These are phyloP conservation scores for Sturnira hondurensis DNA, from an alignment of 2,113 vertebrate genomes.

Conservation along the genomic window DNA sequence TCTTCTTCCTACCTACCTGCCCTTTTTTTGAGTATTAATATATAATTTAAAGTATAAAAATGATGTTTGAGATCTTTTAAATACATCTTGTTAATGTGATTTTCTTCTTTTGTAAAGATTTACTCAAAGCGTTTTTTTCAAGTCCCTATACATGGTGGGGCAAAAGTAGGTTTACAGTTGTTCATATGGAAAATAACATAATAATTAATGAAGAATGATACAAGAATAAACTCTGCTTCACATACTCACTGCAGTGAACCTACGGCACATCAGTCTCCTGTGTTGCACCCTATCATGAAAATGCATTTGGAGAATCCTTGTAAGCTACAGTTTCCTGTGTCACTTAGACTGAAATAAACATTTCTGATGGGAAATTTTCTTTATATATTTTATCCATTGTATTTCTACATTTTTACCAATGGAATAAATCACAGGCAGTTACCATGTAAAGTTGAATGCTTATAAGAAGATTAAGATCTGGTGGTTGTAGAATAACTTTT, in stretches of 20 bases:
- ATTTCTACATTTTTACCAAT: background rate
- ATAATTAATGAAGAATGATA: no score
- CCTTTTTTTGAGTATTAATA: background rate
- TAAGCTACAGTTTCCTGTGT: background rate
- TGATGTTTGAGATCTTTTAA: background rate
- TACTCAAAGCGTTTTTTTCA: background rate
- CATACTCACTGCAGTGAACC: background rate
- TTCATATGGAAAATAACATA: no score
- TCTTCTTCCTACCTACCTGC: no score
- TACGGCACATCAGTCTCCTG: background rate
- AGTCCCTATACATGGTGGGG: background rate
- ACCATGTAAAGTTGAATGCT: background rate
- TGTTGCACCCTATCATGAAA: background rate
- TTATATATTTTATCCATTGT: background rate
- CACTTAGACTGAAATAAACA: background rate
- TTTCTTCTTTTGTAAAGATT: background rate
- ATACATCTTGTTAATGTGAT: background rate
- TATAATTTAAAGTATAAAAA: background rate
- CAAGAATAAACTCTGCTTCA: no score
- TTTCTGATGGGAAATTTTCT: background rate
- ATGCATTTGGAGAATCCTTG: background rate
- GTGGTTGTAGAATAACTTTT: background rate
- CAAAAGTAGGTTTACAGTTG: background rate
- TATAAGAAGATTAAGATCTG: background rate
- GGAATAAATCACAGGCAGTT: background rate